These are phyloP conservation scores for Habrosyne pyritoides DNA, from an alignment of 2,888 invertebrate species.

Conservation along the genomic window DNA sequence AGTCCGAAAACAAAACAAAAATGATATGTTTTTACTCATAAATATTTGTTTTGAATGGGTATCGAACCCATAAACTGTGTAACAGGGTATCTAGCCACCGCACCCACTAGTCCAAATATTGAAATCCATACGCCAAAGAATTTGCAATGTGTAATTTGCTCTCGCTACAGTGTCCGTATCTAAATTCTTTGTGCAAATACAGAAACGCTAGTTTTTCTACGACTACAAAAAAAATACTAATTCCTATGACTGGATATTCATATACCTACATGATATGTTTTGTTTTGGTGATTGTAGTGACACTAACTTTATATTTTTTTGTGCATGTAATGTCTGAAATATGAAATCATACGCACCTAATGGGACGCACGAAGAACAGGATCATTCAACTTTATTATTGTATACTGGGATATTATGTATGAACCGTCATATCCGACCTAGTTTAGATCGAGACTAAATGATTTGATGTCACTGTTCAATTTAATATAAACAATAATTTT, in stretches of 20 bases:
- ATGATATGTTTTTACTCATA: too few relatives aligned
- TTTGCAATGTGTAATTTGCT: too few relatives aligned
- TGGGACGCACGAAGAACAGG: constrained; percentile 31
- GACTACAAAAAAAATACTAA: not conserved
- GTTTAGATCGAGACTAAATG: too few relatives aligned
- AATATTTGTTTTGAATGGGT: too few relatives aligned
- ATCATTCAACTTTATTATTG: constrained; percentile 12
- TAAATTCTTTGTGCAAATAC: not conserved
- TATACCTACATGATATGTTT: too few relatives aligned
- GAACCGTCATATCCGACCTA: not conserved
- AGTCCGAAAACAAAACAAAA: too few relatives aligned
- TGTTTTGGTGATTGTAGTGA: not conserved
- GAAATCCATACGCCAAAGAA: too few relatives aligned
- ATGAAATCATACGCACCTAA: constrained; percentile 27
- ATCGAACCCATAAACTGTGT: too few relatives aligned
- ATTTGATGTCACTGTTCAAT: not conserved
- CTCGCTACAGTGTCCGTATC: too few relatives aligned
- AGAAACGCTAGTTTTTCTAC: not conserved
- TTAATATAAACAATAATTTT: not conserved
- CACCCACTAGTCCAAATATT: too few relatives aligned
- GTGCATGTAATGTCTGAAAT: not conserved
- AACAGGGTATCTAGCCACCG: too few relatives aligned
- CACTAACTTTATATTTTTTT: not conserved
- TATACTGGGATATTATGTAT: not conserved
- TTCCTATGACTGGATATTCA: not conserved